A percentile compares a stretch with the other conserved stretches of the same genome.
Conservation (phyloP, 2,797 vertebrate genomes). For the Nasua narica region DNA sequence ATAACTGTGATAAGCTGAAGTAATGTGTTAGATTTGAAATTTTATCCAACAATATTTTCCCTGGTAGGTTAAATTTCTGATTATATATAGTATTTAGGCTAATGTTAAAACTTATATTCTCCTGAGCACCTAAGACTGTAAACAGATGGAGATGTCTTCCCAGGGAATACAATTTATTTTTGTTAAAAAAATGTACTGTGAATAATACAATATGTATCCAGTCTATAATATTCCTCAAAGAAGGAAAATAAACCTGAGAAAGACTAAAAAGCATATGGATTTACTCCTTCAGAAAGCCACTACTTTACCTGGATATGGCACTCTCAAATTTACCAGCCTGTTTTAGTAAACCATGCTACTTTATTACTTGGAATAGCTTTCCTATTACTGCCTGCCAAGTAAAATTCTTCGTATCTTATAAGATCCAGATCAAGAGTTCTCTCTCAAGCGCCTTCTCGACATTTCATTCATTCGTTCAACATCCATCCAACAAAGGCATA, state of each 20-base stretch:
- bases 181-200: background rate
- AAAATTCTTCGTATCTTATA: background rate
- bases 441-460: background rate
- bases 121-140: background rate
- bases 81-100: background rate
- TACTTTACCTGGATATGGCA: background rate
- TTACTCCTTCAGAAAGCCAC: background rate
- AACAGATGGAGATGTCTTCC: background rate
- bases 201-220: background rate
- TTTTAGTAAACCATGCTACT: background rate
- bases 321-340: background rate
- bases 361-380: background rate
- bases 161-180: background rate
- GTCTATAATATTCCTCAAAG: background rate
- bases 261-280: background rate
- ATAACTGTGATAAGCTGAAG: background rate
- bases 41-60: background rate
- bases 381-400: background rate
- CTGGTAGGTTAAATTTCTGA: background rate
- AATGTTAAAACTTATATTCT: slow-evolving; percentile 34
- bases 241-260: background rate
- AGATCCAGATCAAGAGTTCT: background rate
- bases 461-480: background rate
- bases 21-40: background rate
- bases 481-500: background rate